These are phyloP conservation scores for Miniopterus natalensis DNA, from an alignment of 2,113 vertebrate species.

Conservation along the genomic window DNA sequence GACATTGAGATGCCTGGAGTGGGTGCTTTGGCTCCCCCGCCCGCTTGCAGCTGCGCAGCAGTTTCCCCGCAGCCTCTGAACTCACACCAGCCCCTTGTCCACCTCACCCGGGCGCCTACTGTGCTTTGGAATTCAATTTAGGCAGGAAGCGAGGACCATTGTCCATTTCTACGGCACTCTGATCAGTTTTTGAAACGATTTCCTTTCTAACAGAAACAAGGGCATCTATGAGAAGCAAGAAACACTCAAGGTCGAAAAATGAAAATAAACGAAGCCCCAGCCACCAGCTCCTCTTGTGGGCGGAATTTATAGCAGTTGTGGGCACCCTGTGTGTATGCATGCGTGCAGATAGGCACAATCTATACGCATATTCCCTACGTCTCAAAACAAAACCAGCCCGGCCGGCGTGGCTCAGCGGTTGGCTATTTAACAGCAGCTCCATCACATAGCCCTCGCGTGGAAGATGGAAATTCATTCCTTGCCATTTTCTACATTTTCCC, in stretches of 20 bases:
- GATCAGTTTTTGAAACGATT: background rate
- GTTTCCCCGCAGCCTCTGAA: fast-evolving
- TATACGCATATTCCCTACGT: background rate
- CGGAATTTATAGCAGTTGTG: background rate
- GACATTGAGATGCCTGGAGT: background rate
- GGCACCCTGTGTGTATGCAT: fast-evolving
- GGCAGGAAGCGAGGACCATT: background rate
- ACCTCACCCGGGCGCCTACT: fast-evolving
- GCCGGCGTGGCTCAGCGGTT: no score
- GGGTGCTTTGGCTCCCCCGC: background rate
- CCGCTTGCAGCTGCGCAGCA: fast-evolving
- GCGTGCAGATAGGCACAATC: background rate
- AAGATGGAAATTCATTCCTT: background rate
- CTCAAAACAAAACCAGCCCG: background rate
- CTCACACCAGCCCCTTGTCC: fast-evolving
- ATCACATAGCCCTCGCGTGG: background rate
- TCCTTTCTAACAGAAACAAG: constrained; percentile 25
- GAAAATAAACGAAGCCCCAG: background rate
- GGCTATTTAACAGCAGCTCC: background rate
- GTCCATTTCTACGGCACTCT: background rate
- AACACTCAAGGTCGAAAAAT: background rate
- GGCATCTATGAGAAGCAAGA: background rate
- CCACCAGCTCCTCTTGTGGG: background rate
- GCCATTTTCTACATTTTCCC: background rate
- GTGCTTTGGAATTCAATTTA: background rate